Base-by-base conservation (phyloP, 2,888 invertebrate genomes). In the Heliconius ismenius region DNA sequence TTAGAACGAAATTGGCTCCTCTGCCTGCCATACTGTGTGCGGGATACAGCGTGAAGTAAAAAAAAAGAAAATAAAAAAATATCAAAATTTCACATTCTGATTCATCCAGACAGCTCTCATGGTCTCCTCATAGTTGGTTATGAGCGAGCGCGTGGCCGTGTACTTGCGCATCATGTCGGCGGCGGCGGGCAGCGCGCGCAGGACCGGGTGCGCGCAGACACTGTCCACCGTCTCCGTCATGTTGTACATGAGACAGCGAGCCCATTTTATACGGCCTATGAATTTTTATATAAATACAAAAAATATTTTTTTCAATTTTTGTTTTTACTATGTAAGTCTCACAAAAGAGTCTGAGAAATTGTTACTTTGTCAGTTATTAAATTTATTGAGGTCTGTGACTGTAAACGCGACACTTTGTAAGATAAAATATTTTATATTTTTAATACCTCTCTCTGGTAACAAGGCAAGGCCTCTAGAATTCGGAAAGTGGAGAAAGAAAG, bases 51-150 rank as follows among this genome's bases (percentile, higher is more conserved):
- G 43, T 43, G 43, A 43, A 43, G 4, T 15, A 32, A 32, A 32
- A 32, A 32, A 32, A 39, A 11, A 3, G 0, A 9, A 36, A 36
- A 36, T 18, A 49, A 49, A 49, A 43, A 15, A 49, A 49, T 49
- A 49, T 21, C 2, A 9, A 21, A 18, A 18, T 2, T 21, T 49
- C 49, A 97, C 97, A 87, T 98, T 97, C 87, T 98, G 97, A 87
- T 97, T 97, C 92, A 97, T 96, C 98, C 98, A 98, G 26, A 97
- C 95, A 62, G 96, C 96, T 18, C 97, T 95, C 92, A 98, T 97
- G 81, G 97, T 97, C 64, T 95, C 95, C 89, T 98, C 97, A 86
- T 97, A 98, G 81, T 96, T 96, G 80, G 95, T 93, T 67, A 98
- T 93, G 81, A 97, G 95, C 0, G 95, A 94, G 81, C 97, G 95